Percentiles rank a stretch among this genome's conserved stretches.
phyloP scores from a whole-genome alignment of 2,113 vertebrate genomes.

The Limnothrissa miodon region DNA sequence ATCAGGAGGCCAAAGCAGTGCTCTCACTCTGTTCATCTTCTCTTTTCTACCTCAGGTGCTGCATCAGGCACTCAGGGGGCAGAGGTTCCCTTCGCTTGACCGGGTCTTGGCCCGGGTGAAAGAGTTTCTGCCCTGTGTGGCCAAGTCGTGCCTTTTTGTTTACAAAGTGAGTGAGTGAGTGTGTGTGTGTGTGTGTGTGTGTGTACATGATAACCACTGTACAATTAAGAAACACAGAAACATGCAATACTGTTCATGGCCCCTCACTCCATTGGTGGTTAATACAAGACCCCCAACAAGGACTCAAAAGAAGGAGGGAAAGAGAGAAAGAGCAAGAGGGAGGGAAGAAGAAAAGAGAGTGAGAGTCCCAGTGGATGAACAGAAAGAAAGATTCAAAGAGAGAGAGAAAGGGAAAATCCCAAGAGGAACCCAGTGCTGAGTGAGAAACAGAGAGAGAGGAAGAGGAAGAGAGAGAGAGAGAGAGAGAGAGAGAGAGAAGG shows the following conservation, averaged over 20 bases:
- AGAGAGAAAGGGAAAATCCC: not conserved
- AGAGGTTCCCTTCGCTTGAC: too few species aligned
- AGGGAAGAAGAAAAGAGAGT: slow-evolving; percentile 23
- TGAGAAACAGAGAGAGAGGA: not conserved
- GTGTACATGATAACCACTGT: not conserved
- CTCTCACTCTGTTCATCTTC: too few species aligned
- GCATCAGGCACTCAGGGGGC: too few species aligned
- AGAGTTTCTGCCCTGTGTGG: too few species aligned
- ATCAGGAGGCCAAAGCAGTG: too few species aligned
- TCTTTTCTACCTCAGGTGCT: too few species aligned
- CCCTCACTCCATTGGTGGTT: not conserved
- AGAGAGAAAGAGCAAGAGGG: slow-evolving; percentile 13
- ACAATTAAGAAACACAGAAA: not conserved
- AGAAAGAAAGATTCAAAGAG: not conserved
- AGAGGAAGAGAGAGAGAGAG: slow-evolving; percentile 19
- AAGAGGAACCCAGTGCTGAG: not conserved
- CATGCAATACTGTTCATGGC: not conserved
- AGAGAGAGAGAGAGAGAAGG: slow-evolving; percentile 36
- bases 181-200: not conserved
- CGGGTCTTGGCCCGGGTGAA: too few species aligned
- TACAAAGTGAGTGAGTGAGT: not conserved
- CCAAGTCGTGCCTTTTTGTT: too few species aligned
- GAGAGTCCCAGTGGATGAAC: not conserved
- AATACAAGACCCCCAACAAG: not conserved
- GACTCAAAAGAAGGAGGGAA: not conserved